Evolutionary conservation across 2,113 vertebrate species (phyloP), one percentile per base, ranked within the genome.

Genomic region (Marmota flaviventris): DNA sequence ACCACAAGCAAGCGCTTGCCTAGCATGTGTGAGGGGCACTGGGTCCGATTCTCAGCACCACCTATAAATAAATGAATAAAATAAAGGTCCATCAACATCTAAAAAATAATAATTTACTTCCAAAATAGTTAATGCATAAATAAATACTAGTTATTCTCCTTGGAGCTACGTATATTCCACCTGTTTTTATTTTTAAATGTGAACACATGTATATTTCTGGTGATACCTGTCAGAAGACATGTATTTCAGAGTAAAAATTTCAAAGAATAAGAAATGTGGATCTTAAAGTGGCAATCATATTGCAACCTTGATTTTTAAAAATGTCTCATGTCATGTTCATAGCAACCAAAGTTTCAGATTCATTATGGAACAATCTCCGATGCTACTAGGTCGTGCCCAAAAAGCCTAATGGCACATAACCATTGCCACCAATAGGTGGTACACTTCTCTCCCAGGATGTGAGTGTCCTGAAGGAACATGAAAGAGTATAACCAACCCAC

Each of bases 61-160:
- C 45, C 8, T 45, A 45, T 45, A 45, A 45, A 45, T 8, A 45
- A 45, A 45, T 45, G 45, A 45, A 45, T 45, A 45, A 45, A 45
- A 45, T 45, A 45, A 45, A 45, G 45, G 45, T 45, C 8, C 45
- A 45, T 45, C 45, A 45, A 9, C 8, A 8, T 45, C 45, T 45
- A 45, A 45, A 45, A 45, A 45, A 45, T 45, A 29, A 48, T 72
- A 53, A 94, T 77, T 78, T 56, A 20, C 93, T 94, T 95, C 67
- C 48, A 32, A 48, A n/a, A 37, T 17, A 75, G 75, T 32, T 37
- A 45, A n/a, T 53, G 45, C 32, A 14, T 0, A 39, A 13, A 69
- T 18, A 51, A 45, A 5, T 24, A 45, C 42, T 34, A 32, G 83
- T 0, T 10, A 58, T 24, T 75, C 78, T 91, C 63, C 85, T n/a